Conservation (phyloP, 2,797 vertebrate genomes). For the Huso huso region DNA sequence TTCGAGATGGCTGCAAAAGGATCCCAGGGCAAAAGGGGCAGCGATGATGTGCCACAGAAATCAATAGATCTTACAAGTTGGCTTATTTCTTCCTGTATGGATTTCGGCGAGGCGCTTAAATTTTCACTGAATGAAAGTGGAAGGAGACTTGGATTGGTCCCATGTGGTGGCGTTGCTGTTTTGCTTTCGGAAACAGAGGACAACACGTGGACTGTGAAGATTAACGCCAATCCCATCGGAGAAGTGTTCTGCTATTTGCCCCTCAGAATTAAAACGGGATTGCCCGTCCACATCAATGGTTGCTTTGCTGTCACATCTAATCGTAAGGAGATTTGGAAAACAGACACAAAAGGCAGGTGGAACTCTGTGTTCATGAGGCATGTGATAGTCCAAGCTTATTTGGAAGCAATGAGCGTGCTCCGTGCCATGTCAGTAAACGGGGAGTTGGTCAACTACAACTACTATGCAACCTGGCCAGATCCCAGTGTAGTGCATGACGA, state of each 20-base stretch:
- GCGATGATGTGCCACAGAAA: conserved; percentile 88
- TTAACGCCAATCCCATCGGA: conserved; percentile 67
- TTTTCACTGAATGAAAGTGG: conserved; percentile 91
- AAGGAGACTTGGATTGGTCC: conserved; percentile 86
- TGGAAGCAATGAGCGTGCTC: conserved; percentile 84
- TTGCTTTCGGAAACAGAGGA: conserved; percentile 84
- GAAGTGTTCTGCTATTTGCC: conserved; percentile 98
- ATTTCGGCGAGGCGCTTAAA: conserved; percentile 83
- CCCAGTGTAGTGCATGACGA: conserved; percentile 92
- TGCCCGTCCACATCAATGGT: conserved; percentile 94
- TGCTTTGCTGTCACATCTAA: conserved; percentile 98
- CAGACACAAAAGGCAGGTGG: conserved; percentile 96
- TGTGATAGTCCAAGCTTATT: conserved; percentile 90
- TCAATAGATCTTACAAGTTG: conserved; percentile 87
- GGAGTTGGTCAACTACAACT: conserved; percentile 83
- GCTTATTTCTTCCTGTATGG: conserved; percentile 96
- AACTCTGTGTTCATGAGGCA: conserved; percentile 96
- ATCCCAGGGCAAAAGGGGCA: conserved; percentile 73
- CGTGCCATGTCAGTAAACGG: conserved; percentile 78
- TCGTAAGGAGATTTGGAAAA: conserved; percentile 98
- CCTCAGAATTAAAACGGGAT: conserved; percentile 94
- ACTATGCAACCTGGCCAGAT: conserved; percentile 91
- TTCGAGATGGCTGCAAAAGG: conserved; percentile 92
- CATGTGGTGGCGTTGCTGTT: conserved; percentile 87
- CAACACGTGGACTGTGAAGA: conserved; percentile 85